A percentile compares a stretch with the other conserved stretches of the same genome.
Evolutionary conservation across 2,797 vertebrate species (phyloP).

Genomic region (Chaunax sp.): DNA sequence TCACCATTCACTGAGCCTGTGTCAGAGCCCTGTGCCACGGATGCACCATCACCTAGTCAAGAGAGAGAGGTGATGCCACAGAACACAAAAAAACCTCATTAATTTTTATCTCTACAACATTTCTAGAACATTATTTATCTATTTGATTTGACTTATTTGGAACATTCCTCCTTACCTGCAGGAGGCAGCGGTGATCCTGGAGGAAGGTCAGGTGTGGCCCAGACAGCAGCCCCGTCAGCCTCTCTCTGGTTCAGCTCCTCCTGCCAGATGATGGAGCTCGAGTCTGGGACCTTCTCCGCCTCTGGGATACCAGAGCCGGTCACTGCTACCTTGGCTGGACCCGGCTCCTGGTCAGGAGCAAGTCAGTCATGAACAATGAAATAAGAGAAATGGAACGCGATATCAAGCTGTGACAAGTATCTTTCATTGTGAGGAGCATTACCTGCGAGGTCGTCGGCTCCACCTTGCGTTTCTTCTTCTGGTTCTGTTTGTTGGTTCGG

Average conservation of each 20-base stretch:
- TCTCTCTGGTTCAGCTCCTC: conserved; percentile 87
- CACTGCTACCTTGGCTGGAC: conserved; percentile 87
- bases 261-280: conserved; percentile 88
- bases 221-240: conserved; percentile 77
- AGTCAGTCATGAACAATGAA: neutral
- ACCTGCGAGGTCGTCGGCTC: conserved; percentile 87
- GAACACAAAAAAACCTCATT: neutral
- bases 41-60: conserved; percentile 65
- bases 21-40: conserved; percentile 73
- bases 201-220: conserved; percentile 77
- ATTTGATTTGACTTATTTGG: no score
- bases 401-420: accelerated
- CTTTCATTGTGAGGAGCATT: neutral
- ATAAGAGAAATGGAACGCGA: neutral
- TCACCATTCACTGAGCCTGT: conserved; percentile 84
- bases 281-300: conserved; percentile 84
- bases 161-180: conserved; percentile 75
- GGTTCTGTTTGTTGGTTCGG: conserved; percentile 88
- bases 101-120: no score
- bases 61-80: neutral
- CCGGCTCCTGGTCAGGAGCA: conserved; percentile 77
- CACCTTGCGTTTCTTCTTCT: conserved; percentile 89
- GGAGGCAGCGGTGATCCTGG: conserved; percentile 70
- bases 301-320: conserved; percentile 86
- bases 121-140: no score